Percentiles rank a stretch among this genome's conserved stretches.
Evolutionary conservation across 35 echinoderm and acorn worm genomes (phyloP).

Genomic region (Lytechinus pictus): DNA sequence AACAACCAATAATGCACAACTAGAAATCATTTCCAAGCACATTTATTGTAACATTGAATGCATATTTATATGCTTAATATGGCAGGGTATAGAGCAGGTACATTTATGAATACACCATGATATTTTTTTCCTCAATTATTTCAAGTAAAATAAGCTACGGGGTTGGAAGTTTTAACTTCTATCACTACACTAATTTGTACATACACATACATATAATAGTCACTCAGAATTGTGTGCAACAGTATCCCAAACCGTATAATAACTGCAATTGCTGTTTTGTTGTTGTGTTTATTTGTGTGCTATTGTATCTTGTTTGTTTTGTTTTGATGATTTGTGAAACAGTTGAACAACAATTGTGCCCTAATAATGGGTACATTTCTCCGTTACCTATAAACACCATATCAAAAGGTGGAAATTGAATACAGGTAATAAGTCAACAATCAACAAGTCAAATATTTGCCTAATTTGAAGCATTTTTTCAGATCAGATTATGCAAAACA

Average conservation of each 20-base stretch:
- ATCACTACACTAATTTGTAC: not conserved
- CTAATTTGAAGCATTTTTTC: too few species aligned
- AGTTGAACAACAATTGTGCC: too few species aligned
- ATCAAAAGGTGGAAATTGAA: too few species aligned
- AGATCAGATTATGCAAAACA: too few species aligned
- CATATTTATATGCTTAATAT: constrained; percentile 14
- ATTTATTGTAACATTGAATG: constrained; percentile 7
- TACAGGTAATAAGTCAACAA: too few species aligned
- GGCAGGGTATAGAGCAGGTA: not conserved
- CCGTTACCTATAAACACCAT: too few species aligned
- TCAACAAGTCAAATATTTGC: too few species aligned
- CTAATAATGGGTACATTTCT: too few species aligned
- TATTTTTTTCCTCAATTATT: not conserved
- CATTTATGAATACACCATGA: not conserved
- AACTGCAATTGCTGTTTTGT: too few species aligned
- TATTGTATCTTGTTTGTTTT: too few species aligned
- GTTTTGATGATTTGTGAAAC: too few species aligned
- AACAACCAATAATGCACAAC: not conserved
- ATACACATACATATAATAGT: not conserved
- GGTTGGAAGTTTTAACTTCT: not conserved
- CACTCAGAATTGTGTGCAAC: not conserved
- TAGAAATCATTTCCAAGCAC: not conserved
- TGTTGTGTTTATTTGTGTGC: too few species aligned
- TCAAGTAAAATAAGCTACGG: not conserved
- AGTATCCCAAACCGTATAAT: not conserved